phyloP scores from a whole-genome alignment of 2,113 vertebrate species.

The Petaurus breviceps region DNA sequence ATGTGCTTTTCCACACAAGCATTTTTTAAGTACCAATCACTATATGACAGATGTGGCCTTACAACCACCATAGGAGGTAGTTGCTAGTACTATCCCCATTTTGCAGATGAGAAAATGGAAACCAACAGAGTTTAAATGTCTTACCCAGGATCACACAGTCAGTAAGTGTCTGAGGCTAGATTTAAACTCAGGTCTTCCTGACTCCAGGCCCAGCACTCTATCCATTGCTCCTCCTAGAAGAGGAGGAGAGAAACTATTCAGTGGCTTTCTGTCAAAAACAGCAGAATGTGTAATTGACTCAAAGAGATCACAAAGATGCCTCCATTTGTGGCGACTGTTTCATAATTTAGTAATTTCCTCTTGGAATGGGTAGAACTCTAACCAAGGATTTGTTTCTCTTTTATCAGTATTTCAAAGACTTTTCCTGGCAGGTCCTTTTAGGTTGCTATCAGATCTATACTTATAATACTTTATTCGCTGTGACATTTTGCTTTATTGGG shows the following conservation, averaged over 20 bases:
- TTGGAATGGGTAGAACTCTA: neutral
- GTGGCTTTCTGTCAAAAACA: neutral
- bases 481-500: constrained; percentile 56
- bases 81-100: neutral
- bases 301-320: neutral
- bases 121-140: neutral
- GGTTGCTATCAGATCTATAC: constrained; percentile 24
- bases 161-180: neutral
- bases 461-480: constrained; percentile 37
- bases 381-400: constrained; percentile 19
- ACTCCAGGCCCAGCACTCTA: neutral
- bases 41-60: neutral
- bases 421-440: constrained; percentile 42
- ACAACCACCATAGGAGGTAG: neutral
- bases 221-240: neutral
- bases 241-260: neutral
- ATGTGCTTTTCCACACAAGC: neutral
- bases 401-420: constrained; percentile 45
- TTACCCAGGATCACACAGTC: neutral
- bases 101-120: neutral
- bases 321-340: neutral
- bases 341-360: neutral
- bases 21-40: neutral
- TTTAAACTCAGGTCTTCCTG: neutral
- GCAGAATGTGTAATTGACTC: neutral